These are phyloP conservation scores for Tragelaphus buxtoni DNA, from an alignment of 2,113 vertebrate species.

Conservation along the genomic window DNA sequence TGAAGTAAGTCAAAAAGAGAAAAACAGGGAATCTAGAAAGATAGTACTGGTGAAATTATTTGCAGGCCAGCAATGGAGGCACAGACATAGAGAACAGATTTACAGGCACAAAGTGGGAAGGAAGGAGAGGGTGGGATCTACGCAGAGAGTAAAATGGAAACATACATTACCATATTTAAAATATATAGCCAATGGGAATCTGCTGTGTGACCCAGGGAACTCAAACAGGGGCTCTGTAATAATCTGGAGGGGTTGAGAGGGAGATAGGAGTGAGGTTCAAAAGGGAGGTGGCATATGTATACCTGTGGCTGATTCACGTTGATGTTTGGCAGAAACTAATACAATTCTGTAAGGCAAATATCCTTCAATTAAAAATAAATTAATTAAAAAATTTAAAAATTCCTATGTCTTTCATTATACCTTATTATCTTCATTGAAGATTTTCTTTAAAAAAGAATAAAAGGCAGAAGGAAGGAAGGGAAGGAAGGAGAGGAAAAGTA, in stretches of 20 bases:
- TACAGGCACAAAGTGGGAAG: neutral
- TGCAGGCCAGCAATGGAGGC: neutral
- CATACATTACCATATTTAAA: neutral
- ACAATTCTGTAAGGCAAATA: neutral
- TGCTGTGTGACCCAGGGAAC: neutral
- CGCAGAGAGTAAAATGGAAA: neutral
- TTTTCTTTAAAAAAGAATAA: neutral
- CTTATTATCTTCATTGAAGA: neutral
- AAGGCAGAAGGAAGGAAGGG: neutral
- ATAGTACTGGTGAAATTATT: neutral
- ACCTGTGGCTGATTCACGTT: neutral
- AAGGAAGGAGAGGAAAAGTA: neutral
- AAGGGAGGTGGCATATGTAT: neutral
- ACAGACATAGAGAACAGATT: neutral
- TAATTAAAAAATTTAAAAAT: neutral
- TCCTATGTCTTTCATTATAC: neutral
- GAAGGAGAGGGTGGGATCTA: neutral
- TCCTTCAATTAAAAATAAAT: neutral
- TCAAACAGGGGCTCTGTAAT: neutral
- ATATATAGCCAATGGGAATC: neutral
- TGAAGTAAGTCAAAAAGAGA: neutral
- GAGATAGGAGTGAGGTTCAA: neutral
- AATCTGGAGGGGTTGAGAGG: neutral
- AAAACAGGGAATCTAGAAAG: neutral
- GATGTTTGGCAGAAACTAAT: neutral